Evolutionary conservation across 2,113 vertebrate genomes (phyloP), one percentile per base, ranked within the genome.

Genomic region (Tretioscincus oriximinensis): DNA sequence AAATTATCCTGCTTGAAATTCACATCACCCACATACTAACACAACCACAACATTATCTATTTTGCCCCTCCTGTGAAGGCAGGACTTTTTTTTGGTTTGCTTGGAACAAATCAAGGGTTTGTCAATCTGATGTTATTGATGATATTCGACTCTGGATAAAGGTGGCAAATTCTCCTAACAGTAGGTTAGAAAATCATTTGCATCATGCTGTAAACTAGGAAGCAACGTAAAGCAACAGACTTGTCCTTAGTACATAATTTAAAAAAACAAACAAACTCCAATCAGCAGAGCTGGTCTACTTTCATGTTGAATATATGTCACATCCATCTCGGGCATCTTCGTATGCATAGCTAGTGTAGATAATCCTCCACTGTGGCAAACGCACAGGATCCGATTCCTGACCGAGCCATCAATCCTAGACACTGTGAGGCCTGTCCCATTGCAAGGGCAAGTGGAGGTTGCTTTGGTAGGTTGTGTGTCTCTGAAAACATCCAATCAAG

Each of bases 381-480:
- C 0, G 98, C 98, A 79, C 98, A 99, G 89, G 98, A 98, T 73
- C 98, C 98, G 9, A 96, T 97, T 89, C 98, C 98, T 1, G 97
- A 97, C 14, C 97, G 97, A 63, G 98, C 98, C 98, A 99, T 99
- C 95, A 99, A 93, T 93, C 97, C 96, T 87, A 99, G 95, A 95
- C 98, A 99, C 87, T 99, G 98, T 69, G 98, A 96, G 0, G 98
- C 98, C 89, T 99, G 98, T 51, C 98, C 98, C 92, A 99, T 97
- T 0, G 98, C 98, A 26, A 97, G 97, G 81, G 98, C 98, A 88
- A 99, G 96, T 0, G 98, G 98, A 6, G 98, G 98, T 93, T 99
- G 98, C 96, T 99, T 99, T 96, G 98, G 98, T 95, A 99, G 96
- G 92, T 99, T 99, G 95, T 99, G 98, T 92, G 98, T 99, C 96